Conservation (phyloP, 1,140 invertebrate genomes). For the Monochamus saltuarius region DNA sequence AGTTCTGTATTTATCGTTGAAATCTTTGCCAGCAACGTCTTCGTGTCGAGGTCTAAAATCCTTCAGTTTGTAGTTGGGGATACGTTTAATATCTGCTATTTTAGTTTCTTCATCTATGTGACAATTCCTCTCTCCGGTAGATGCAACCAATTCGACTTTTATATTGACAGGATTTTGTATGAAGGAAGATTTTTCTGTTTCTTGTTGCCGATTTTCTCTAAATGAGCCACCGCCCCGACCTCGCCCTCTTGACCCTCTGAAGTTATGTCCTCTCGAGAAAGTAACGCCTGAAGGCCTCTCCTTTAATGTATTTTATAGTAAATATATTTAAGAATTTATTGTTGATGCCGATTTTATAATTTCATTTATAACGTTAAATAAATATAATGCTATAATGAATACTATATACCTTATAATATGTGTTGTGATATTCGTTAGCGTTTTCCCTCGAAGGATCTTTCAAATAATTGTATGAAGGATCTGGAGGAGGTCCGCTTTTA, state of each 20-base stretch:
- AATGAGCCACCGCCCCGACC: constrained; percentile 1
- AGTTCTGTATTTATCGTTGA: constrained; percentile 6
- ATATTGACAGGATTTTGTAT: constrained; percentile 35
- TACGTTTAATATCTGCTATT: constrained; percentile 32
- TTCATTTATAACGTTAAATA: background rate
- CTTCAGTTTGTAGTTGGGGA: constrained; percentile 24
- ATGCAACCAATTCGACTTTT: constrained; percentile 30
- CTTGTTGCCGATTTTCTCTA: constrained; percentile 11
- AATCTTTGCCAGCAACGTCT: constrained; percentile 4
- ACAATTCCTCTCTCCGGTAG: constrained; percentile 32
- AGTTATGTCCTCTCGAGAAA: background rate
- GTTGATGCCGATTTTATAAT: too few relatives aligned
- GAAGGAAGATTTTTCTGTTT: background rate
- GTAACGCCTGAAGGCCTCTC: background rate
- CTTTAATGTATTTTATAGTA: background rate
- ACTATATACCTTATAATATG: constrained; percentile 10
- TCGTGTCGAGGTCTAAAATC: background rate
- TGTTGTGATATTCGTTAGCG: constrained; percentile 1
- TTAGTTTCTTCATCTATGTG: constrained; percentile 30
- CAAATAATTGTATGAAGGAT: constrained; percentile 33
- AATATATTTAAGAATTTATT: background rate
- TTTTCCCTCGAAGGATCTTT: constrained; percentile 29
- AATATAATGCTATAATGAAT: background rate
- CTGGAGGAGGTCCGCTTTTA: constrained; percentile 23
- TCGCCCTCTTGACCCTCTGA: background rate